Base-by-base conservation (phyloP, 2,888 invertebrate genomes). In the Perdita meconis region DNA sequence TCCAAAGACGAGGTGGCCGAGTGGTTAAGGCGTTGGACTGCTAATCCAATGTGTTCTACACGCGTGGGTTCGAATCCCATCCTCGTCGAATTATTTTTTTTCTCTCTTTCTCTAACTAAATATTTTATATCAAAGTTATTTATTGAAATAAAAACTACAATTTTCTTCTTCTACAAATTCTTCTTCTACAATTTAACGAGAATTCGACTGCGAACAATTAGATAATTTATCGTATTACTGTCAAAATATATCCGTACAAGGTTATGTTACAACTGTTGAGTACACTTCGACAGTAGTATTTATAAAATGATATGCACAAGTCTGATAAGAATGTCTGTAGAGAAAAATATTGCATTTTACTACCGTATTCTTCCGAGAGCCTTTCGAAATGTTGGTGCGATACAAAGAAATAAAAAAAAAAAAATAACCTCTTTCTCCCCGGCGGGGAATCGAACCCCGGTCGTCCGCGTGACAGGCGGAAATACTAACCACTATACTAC, bases 1-100 rank as follows among this genome's bases (percentile, higher is more conserved):
- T 26, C 24, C 57, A 42, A 59, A 71, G 91, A 92, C 92, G 92
- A 92, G 92, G 92, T 92, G 92, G 92, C 92, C 92, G 92, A 92
- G 92, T 92, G 92, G 92, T 92, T 92, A 92, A 92, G 92, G 92
- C 92, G 92, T 92, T 92, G 92, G 92, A 92, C 92, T 92, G 92
- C 92, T 92, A 92, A 92, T 92, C 92, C 92, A 92, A 92, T 92
- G 92, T 92, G 92, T 92, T 92, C 92, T 92, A 92, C 92, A 92
- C 92, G 92, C 92, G 92, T 92, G 91, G 91, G 92, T 92, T 92
- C 92, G 91, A 92, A 91, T 92, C 92, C 92, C 92, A 91, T 92
- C 92, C 91, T 92, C 92, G 92, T 92, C 92, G 92, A 10, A 67
- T 38, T 24, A 26, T 38, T 71, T 73, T 73, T 69, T 53, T 51